Evolutionary conservation across 2,113 vertebrate species (phyloP).

Genomic region (Chiloscyllium plagiosum): DNA sequence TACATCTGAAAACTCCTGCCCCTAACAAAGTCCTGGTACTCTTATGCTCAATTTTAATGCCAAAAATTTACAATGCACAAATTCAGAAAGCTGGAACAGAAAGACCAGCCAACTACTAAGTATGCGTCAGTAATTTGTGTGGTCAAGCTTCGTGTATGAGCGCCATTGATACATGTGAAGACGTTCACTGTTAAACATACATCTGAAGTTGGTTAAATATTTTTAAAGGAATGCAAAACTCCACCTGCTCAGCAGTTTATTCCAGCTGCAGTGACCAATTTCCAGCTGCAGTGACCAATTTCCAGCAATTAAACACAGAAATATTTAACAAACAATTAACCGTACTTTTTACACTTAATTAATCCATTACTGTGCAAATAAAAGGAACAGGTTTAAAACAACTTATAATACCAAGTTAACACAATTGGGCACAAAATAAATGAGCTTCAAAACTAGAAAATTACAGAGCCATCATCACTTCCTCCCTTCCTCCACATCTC

Average conservation of each 20-base stretch:
- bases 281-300: background rate
- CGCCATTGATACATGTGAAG: background rate
- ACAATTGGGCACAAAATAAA: background rate
- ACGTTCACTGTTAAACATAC: background rate
- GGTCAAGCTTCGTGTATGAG: background rate
- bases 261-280: background rate
- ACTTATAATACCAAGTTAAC: background rate
- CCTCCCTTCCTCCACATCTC: background rate
- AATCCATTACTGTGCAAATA: background rate
- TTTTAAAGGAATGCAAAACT: conserved; percentile 6
- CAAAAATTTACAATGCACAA: background rate
- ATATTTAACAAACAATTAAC: background rate
- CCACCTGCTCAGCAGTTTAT: conserved; percentile 22
- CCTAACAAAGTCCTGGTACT: background rate
- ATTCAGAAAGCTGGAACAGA: background rate
- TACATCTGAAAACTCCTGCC: too few relatives aligned
- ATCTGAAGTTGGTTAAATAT: background rate
- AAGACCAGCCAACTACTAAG: background rate
- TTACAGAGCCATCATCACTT: background rate
- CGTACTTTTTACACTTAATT: background rate
- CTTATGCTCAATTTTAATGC: background rate
- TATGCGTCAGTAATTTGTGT: background rate
- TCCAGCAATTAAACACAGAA: background rate
- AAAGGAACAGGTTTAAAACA: background rate
- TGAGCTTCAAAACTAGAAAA: background rate